Evolutionary conservation across 1,140 invertebrate species (phyloP).

Genomic region (honey bee (Apis mellifera)): DNA sequence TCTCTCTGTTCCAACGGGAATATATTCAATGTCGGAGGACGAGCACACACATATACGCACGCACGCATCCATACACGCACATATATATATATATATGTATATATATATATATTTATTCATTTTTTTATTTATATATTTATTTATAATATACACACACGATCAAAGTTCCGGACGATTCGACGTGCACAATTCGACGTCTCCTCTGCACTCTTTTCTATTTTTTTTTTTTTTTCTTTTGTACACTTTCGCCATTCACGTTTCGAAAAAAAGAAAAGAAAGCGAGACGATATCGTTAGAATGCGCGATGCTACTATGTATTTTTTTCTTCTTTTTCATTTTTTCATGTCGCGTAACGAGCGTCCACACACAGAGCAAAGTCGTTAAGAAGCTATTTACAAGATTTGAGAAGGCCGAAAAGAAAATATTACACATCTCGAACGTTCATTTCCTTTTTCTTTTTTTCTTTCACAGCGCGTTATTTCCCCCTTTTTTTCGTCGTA

Average conservation of each 20-base stretch:
- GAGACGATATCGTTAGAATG: not conserved
- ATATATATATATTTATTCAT: not conserved
- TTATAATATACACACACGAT: conserved; percentile 11
- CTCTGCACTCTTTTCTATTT: not conserved
- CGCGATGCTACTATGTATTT: conserved; percentile 3
- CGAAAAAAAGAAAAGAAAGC: not conserved
- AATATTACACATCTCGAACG: not conserved
- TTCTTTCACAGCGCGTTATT: not conserved
- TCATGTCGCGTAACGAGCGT: not conserved
- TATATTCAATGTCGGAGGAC: conserved; percentile 52
- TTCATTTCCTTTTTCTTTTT: no score
- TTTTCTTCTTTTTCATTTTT: not conserved
- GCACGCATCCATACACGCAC: not conserved
- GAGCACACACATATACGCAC: conserved; percentile 32
- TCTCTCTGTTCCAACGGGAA: conserved; percentile 52
- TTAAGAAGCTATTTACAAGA: conserved; percentile 42
- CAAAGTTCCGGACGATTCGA: not conserved
- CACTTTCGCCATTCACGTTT: not conserved
- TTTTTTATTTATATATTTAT: not conserved
- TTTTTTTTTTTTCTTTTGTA: conserved; percentile 20
- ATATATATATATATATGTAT: not conserved
- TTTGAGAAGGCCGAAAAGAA: not conserved
- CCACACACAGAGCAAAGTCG: conserved; percentile 14
- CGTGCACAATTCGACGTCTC: no score
- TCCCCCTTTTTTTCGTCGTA: not conserved